Evolutionary conservation across 2,888 invertebrate species (phyloP), one percentile per base, ranked within the genome.

Genomic region (Hypomecis atomaria): DNA sequence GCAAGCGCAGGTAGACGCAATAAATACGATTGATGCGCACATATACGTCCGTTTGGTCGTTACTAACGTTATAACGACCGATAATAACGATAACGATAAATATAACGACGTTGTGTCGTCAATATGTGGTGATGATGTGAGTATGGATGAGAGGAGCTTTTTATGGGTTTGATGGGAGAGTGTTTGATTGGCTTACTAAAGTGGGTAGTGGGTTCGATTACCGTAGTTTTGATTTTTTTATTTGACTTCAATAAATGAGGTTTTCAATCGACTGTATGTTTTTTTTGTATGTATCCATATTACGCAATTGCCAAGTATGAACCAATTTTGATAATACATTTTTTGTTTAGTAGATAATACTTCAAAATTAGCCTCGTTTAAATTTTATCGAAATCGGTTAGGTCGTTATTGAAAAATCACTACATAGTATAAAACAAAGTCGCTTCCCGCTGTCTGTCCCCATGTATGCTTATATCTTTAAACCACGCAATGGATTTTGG

Each of bases 11-110:
- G 82, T 83, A 81, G 70, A 69, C 62, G 70, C 71, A 72, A 87
- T 89, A 88, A 88, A 87, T 78, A 82, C 84, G 80, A 87, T 86
- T 85, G 86, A 90, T 85, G 87, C 83, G 83, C 85, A 86, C 83
- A 89, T 89, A 88, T 88, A 84, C 85, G 88, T 90, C 87, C 81
- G 79, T 84, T 83, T 83, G 82, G 81, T 86, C 90, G 83, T 90
- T 90, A 87, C 87, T 89, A 86, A 83, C 85, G 82, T 81, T 86
- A 88, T 89, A 90, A 90, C 89, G 90, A 84, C 88, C 80, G 85
- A 89, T 89, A 90, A 89, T 90, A 91, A 91, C 89, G 83, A 83
- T 83, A 78, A 62, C 62, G 62, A 62, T 64, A 64, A 64, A 64
- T 62, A 65, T 65, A 65, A 65, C 79, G 78, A 65, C 79, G 78